Evolutionary conservation across 2,797 vertebrate genomes (phyloP).

Genomic region (Dicrostonyx torquatus): DNA sequence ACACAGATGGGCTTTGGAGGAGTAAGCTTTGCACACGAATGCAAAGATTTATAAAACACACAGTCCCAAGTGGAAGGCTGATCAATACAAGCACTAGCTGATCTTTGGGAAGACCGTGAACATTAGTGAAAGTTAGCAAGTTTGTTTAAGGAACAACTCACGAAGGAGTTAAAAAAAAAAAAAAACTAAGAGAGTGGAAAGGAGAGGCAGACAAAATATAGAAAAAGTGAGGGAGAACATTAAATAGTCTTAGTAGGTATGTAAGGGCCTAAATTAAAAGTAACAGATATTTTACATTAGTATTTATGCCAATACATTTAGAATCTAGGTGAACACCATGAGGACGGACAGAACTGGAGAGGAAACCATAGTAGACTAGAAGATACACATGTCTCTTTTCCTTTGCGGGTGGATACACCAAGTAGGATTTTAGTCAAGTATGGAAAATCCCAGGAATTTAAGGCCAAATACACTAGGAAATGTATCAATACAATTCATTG

Average conservation of each 20-base stretch:
- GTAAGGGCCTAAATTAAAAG: slow-evolving; percentile 20
- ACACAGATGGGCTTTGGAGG: slow-evolving; percentile 65
- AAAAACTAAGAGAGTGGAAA: neutral
- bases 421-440: slow-evolving; percentile 2
- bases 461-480: neutral
- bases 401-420: neutral
- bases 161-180: slow-evolving; percentile 23
- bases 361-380: slow-evolving; percentile 23
- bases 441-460: slow-evolving; percentile 39
- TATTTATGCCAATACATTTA: slow-evolving; percentile 47
- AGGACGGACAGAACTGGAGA: slow-evolving; percentile 51
- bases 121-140: slow-evolving; percentile 45
- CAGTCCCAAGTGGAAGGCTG: slow-evolving; percentile 57
- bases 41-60: slow-evolving; percentile 59
- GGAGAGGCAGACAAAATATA: neutral
- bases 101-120: slow-evolving; percentile 56
- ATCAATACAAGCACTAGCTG: slow-evolving; percentile 38
- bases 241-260: slow-evolving; percentile 49
- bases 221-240: neutral
- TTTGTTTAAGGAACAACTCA: slow-evolving; percentile 1
- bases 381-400: neutral
- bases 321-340: slow-evolving; percentile 37
- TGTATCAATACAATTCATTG: slow-evolving; percentile 12
- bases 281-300: slow-evolving; percentile 48
- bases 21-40: slow-evolving; percentile 60